Conservation (phyloP, 2,797 vertebrate genomes). For the Dendrocincla fuliginosa region DNA sequence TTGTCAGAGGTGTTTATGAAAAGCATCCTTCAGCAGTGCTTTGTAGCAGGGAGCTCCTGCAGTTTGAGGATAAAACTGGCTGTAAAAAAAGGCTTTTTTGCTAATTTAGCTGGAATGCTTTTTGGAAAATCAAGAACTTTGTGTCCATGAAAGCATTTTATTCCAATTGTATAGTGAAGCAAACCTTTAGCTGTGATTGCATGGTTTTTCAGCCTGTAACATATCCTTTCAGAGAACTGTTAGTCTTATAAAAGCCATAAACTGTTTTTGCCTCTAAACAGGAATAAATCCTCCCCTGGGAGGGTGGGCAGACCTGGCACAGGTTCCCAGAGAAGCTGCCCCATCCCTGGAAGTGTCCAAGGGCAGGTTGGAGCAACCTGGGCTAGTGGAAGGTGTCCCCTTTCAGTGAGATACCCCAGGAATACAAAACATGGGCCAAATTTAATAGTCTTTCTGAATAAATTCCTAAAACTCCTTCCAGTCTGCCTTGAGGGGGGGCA, state of each 20-base stretch:
- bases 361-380: background rate
- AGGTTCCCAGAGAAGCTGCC: background rate
- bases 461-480: background rate
- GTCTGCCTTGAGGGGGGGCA: background rate
- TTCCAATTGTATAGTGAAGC: background rate
- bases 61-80: background rate
- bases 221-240: background rate
- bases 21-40: background rate
- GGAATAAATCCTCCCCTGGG: background rate
- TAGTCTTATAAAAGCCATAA: background rate
- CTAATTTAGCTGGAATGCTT: background rate
- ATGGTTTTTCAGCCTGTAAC: background rate
- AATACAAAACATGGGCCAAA: rapidly evolving
- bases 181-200: background rate
- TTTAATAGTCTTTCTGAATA: background rate
- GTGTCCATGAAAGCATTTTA: background rate
- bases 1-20: background rate
- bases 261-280: background rate
- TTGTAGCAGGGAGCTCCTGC: background rate
- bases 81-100: background rate
- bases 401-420: background rate
- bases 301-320: background rate
- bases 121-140: background rate
- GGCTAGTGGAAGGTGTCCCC: rapidly evolving
- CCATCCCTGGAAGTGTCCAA: background rate